These are phyloP conservation scores for Lepidothrix coronata DNA, from an alignment of 2,113 vertebrate genomes.

Conservation along the genomic window DNA sequence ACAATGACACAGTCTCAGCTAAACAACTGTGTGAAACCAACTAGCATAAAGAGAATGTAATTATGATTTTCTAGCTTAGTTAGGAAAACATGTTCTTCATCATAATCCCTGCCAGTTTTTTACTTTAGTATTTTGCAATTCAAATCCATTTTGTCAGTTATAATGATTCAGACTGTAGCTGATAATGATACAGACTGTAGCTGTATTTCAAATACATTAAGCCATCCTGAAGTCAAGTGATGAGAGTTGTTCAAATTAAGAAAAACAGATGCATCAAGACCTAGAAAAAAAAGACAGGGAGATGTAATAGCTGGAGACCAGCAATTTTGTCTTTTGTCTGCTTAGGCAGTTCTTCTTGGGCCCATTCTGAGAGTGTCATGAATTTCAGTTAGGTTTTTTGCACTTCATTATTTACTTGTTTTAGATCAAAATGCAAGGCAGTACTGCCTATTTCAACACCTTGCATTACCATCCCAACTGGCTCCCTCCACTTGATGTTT, in stretches of 20 bases:
- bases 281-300: neutral
- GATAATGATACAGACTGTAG: neutral
- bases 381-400: neutral
- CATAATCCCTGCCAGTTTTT: neutral
- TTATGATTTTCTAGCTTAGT: neutral
- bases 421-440: neutral
- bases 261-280: neutral
- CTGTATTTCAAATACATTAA: slow-evolving; percentile 32
- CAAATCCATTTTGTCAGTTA: slow-evolving; percentile 20
- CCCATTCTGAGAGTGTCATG: neutral
- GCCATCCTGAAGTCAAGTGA: neutral
- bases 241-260: neutral
- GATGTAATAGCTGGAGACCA: neutral
- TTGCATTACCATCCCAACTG: neutral
- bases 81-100: neutral
- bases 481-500: neutral
- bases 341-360: neutral
- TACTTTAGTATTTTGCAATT: slow-evolving; percentile 13
- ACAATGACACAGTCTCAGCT: neutral
- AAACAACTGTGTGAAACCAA: slow-evolving; percentile 5
- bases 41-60: neutral
- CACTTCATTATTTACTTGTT: neutral
- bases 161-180: neutral
- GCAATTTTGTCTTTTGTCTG: neutral
- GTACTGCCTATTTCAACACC: neutral